Percentiles rank a stretch among this genome's conserved stretches.
Evolutionary conservation across 2,113 vertebrate species (phyloP).

Genomic region (Sciurus niger): DNA sequence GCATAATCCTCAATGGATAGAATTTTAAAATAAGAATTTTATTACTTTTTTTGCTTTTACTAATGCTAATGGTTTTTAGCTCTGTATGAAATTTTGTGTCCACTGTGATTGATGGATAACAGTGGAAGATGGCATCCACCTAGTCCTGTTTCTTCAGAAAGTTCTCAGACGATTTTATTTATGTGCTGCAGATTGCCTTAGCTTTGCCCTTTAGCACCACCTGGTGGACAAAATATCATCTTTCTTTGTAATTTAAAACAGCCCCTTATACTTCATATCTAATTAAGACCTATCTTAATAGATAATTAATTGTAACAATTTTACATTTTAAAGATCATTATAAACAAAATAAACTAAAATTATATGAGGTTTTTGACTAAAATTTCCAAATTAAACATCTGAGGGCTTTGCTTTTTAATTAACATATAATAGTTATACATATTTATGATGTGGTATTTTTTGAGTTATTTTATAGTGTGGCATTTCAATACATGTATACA

Average conservation of each 20-base stretch:
- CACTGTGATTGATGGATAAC: background rate
- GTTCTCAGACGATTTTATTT: constrained; percentile 53
- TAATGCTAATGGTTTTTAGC: background rate
- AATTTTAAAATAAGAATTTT: constrained; percentile 56
- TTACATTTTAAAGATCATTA: background rate
- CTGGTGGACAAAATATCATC: constrained; percentile 85
- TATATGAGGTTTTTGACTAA: background rate
- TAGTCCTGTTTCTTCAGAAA: background rate
- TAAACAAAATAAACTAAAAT: background rate
- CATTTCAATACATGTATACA: background rate
- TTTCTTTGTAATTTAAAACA: background rate
- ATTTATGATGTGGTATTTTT: background rate
- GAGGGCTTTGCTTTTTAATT: background rate
- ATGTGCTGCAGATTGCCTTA: constrained; percentile 20
- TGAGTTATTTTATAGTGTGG: no score
- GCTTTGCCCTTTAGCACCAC: constrained; percentile 86
- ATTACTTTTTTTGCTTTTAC: background rate
- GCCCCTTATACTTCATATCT: background rate
- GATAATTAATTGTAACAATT: background rate
- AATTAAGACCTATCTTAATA: background rate
- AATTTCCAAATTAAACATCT: background rate
- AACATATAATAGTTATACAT: background rate
- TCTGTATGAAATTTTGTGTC: background rate
- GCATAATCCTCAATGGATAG: background rate
- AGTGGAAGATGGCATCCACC: background rate